Conservation (phyloP, 2,797 vertebrate genomes). For the Amblyraja radiata region DNA sequence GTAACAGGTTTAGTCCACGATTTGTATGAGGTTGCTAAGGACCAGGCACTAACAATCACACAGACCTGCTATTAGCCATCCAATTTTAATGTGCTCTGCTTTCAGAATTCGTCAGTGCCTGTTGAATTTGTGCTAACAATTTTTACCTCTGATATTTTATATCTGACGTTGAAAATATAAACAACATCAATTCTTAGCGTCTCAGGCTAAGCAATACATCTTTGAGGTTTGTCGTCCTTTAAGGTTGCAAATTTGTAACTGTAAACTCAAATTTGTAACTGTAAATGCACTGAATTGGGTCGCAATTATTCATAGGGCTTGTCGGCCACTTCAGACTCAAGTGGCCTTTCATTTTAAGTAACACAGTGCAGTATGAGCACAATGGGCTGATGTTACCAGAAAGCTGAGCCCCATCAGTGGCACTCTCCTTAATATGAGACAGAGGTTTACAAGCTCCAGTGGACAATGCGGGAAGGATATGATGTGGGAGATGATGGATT, state of each 20-base stretch:
- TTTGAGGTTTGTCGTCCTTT: neutral
- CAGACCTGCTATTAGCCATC: neutral
- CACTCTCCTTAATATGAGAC: neutral
- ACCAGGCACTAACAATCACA: neutral
- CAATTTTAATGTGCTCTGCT: neutral
- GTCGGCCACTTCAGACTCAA: neutral
- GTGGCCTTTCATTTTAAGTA: neutral
- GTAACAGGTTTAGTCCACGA: neutral
- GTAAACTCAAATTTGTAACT: neutral
- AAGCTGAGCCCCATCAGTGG: neutral
- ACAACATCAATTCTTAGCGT: too few species aligned
- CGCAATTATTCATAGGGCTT: neutral
- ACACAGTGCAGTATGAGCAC: neutral
- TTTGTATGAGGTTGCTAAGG: neutral
- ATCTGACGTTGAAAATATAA: neutral
- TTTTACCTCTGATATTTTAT: neutral
- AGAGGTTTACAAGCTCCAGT: neutral
- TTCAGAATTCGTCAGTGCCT: neutral
- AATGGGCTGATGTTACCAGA: neutral
- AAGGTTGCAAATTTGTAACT: neutral
- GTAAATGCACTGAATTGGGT: neutral
- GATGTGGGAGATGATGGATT: neutral
- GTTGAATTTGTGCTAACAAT: neutral
- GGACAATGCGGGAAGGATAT: too few species aligned
- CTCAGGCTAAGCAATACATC: neutral